A percentile compares a stretch with the other conserved stretches of the same genome.
Evolutionary conservation across 2,113 vertebrate genomes (phyloP).

Genomic region (Neomonachus schauinslandi): DNA sequence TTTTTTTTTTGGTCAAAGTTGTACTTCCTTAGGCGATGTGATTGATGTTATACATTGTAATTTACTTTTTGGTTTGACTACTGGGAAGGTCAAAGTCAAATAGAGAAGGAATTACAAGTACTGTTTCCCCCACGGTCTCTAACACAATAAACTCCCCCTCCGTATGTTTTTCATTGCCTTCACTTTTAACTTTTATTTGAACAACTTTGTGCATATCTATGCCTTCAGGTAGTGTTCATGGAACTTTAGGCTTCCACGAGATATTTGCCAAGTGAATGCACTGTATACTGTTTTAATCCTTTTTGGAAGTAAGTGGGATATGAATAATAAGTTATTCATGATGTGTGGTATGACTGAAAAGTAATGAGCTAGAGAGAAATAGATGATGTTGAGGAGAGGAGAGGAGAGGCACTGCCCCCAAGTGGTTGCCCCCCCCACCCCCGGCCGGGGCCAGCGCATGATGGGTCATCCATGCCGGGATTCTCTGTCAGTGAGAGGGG

Average conservation of each 20-base stretch:
- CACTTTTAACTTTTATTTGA: slow-evolving; percentile 11
- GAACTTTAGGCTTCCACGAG: not conserved
- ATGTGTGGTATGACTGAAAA: not conserved
- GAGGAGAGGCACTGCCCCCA: not conserved
- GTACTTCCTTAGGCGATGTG: not conserved
- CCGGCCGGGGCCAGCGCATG: not conserved
- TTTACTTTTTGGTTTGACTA: not conserved
- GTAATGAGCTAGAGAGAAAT: not conserved
- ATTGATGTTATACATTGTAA: not conserved
- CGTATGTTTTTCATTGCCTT: not conserved
- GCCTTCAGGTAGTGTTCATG: not conserved
- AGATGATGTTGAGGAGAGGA: not conserved
- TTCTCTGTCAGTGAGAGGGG: not conserved
- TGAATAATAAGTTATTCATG: slow-evolving; percentile 11
- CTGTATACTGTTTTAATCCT: not conserved
- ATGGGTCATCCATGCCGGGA: not conserved
- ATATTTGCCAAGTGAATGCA: not conserved
- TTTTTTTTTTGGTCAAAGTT: not conserved
- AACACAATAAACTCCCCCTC: not conserved
- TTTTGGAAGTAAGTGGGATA: slow-evolving; percentile 21
- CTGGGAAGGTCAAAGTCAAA: not conserved
- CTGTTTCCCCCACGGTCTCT: not conserved
- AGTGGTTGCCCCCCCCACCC: too few relatives aligned
- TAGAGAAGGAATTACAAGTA: not conserved
- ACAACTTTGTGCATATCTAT: not conserved